These are phyloP conservation scores for Coptodon rendalli DNA, from an alignment of 2,113 vertebrate species.

Conservation along the genomic window DNA sequence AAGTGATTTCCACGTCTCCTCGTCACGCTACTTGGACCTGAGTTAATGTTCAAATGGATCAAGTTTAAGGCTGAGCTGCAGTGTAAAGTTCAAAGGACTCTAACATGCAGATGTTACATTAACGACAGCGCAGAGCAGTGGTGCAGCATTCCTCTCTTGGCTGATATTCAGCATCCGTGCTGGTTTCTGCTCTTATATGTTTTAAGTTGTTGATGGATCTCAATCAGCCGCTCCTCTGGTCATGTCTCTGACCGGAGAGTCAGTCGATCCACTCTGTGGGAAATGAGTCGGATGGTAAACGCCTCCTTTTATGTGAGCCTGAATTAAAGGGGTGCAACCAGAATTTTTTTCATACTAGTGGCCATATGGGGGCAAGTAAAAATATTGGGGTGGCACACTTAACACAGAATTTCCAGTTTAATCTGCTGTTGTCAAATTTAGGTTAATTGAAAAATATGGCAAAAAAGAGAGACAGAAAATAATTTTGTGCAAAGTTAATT, in stretches of 20 bases:
- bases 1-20: neutral
- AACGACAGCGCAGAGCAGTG: neutral
- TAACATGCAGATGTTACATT: neutral
- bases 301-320: rapidly evolving
- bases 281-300: neutral
- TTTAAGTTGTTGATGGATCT: neutral
- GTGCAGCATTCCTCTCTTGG: rapidly evolving
- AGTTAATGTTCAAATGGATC: neutral
- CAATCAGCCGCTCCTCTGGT: rapidly evolving
- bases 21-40: rapidly evolving
- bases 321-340: neutral
- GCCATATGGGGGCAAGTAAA: neutral
- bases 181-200: rapidly evolving
- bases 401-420: rapidly evolving
- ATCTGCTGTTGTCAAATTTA: neutral
- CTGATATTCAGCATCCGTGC: neutral
- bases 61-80: neutral
- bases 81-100: neutral
- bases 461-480: neutral
- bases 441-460: neutral
- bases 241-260: neutral
- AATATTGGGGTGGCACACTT: rapidly evolving
- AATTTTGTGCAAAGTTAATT: neutral
- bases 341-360: rapidly evolving
- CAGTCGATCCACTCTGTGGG: neutral